Percentiles rank a stretch among this genome's conserved stretches.
Conservation (phyloP, 2,888 invertebrate species). For the Petrolisthes cinctipes region DNA sequence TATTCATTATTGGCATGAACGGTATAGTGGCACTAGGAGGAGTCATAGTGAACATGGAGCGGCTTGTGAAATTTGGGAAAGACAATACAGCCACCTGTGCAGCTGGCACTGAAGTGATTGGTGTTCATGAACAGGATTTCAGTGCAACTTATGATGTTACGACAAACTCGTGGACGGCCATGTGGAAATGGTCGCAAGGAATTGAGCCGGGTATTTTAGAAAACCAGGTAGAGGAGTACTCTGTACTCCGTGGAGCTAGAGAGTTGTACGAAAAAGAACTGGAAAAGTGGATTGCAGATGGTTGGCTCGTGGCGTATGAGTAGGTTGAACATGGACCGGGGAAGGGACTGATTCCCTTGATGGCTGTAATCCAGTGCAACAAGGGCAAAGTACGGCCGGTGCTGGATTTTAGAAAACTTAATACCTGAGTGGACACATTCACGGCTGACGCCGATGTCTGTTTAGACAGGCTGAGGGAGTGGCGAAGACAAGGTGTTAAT, state of each 20-base stretch:
- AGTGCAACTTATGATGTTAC: slow-evolving; percentile 16
- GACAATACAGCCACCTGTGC: slow-evolving; percentile 13
- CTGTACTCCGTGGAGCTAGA: slow-evolving; percentile 2
- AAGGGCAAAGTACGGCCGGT: slow-evolving; percentile 38
- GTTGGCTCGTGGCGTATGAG: slow-evolving; percentile 28
- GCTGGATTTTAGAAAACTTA: slow-evolving; percentile 34
- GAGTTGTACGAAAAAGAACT: slow-evolving; percentile 32
- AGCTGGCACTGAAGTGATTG: not conserved
- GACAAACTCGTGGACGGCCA: slow-evolving; percentile 19
- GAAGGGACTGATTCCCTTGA: slow-evolving; percentile 39
- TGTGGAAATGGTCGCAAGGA: slow-evolving; percentile 33
- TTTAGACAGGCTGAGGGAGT: slow-evolving; percentile 31
- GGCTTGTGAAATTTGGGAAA: slow-evolving; percentile 19
- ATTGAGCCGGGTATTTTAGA: slow-evolving; percentile 16
- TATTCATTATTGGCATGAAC: slow-evolving; percentile 23
- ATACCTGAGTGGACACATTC: slow-evolving; percentile 16
- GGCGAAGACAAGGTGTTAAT: slow-evolving; percentile 19
- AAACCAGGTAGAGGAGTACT: slow-evolving; percentile 23
- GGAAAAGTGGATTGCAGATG: slow-evolving; percentile 25
- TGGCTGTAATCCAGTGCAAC: slow-evolving; percentile 41
- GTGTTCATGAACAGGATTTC: slow-evolving; percentile 16
- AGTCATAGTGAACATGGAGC: not conserved
- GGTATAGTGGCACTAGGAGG: slow-evolving; percentile 12
- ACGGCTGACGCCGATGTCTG: slow-evolving; percentile 42
- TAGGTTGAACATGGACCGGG: slow-evolving; percentile 3